Base-by-base conservation (phyloP, 2,113 vertebrate genomes). In the Menidia beryllina region DNA sequence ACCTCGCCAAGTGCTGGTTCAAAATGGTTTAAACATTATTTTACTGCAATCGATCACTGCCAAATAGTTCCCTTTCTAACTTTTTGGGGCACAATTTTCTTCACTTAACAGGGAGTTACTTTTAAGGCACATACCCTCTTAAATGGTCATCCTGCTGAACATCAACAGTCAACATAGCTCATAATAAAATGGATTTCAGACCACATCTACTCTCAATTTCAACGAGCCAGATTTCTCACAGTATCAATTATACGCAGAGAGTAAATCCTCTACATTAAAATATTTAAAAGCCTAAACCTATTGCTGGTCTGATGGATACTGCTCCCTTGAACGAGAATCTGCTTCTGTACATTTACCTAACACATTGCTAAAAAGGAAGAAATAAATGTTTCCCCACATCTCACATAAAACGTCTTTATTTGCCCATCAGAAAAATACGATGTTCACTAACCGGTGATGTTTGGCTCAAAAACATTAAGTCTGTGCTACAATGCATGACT, bases 161-260 rank as follows among this genome's bases (percentile, higher is more conserved):
- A 69, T 68, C 45, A 77, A 17, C 54, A 41, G 34, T 57, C 34
- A 54, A 53, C 30, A 15, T 75, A 39, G 51, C 2, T 48, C 72
- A 36, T 63, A 20, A n/a, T 15, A 73, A 72, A 75, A n/a, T 36
- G 70, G 63, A 89, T 65, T 47, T 51, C 19, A 62, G 53, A 68
- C 8, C 48, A 67, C 3, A 26, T 58, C 39, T 75, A 8, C 5
- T 41, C 54, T 73, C 58, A 30, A 34, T 34, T 34, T 34, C 10
- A 34, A 30, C 30, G 8, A 30, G 30, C 30, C 4, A 8, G 10
- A 36, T 43, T 63, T 48, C 56, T 63, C 69, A 50, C 15, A 24
- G 82, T 53, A 69, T 82, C 77, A 76, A 68, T 58, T 38, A 58
- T 80, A 47, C 24, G 81, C 27, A 45, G 17, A 84, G 54, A 57